phyloP scores from a whole-genome alignment of 2,888 invertebrate genomes.

The Drosophila ezoana region DNA sequence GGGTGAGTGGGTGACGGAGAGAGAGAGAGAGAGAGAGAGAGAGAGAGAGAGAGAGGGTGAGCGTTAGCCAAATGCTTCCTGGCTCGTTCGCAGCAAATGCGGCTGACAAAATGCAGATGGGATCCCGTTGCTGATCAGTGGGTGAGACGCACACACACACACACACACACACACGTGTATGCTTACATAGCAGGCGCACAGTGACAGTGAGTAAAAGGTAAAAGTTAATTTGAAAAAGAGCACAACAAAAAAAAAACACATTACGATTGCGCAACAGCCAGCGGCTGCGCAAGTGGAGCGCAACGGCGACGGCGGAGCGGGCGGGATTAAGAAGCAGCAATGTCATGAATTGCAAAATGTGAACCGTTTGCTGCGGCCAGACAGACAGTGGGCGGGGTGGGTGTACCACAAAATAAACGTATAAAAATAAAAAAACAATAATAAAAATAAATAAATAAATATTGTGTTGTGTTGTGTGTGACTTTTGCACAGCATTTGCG shows the following conservation, averaged over 20 bases:
- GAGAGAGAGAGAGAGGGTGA: slow-evolving; percentile 5
- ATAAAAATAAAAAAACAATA: neutral
- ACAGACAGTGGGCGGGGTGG: neutral
- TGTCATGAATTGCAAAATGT: slow-evolving; percentile 62
- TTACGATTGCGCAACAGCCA: slow-evolving; percentile 69
- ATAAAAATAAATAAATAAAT: slow-evolving; percentile 6
- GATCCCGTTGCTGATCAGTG: slow-evolving; percentile 55
- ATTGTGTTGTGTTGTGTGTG: slow-evolving; percentile 9
- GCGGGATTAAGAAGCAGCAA: slow-evolving; percentile 53
- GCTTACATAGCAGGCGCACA: slow-evolving; percentile 24
- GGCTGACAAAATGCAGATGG: slow-evolving; percentile 30
- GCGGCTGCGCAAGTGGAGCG: slow-evolving; percentile 62
- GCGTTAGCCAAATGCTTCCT: slow-evolving; percentile 48
- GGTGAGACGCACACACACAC: slow-evolving; percentile 37
- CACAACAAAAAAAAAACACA: slow-evolving; percentile 43
- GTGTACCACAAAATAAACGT: slow-evolving; percentile 4
- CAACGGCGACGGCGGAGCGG: slow-evolving; percentile 36
- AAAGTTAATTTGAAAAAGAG: slow-evolving; percentile 70
- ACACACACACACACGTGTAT: slow-evolving; percentile 1
- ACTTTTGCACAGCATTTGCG: slow-evolving; percentile 21
- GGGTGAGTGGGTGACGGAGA: neutral
- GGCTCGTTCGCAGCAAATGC: slow-evolving; percentile 28
- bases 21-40: neutral
- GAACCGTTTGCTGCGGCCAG: neutral
- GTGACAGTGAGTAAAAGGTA: slow-evolving; percentile 58